Base-by-base conservation (phyloP, 1,140 invertebrate genomes). In the Brachionus rubens region DNA sequence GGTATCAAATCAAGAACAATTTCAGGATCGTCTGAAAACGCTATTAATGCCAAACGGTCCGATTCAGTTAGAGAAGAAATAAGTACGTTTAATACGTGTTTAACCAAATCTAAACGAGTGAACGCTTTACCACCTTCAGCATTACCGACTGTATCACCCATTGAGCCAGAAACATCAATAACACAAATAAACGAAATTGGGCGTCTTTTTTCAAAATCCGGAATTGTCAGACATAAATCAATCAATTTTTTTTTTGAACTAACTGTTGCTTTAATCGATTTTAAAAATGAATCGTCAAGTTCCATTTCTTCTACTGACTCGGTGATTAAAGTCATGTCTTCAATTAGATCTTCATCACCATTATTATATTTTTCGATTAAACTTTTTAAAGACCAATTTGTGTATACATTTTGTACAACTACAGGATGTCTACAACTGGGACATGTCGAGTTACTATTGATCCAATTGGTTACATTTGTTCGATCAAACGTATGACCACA, bases 151-250 rank as follows among this genome's bases (percentile, higher is more conserved):
- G 48, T 46, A 1, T 16, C 26, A 30, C 26, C 47, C 72, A 75
- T 75, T 2, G 72, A 75, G 30, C 72, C 72, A 28, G 72, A 75
- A 10, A 54, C n/a, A 19, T 75, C 72, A 19, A 75, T 54, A 3
- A 75, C 48, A 30, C 72, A 75, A n/a, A 72, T 26, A 72, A 72
- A 72, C 12, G 68, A 19, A 5, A 50, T 28, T 9, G 68, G 68
- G n/a, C 68, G 43, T 26, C 50, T 48, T 21, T 50, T 41, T 2
- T 12, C 12, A 7, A 19, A 16, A 12, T 6, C 28, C 12, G 46
- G 46, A 6, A 54, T 30, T 12, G 28, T 28, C 16, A 72, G 28
- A 36, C 46, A 72, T 9, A 72, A 30, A 26, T 54, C 40, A 14
- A 65, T 26, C 3, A 2, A 43, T 2, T 41, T 9, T 1, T 46